phyloP scores from a whole-genome alignment of 2,888 invertebrate species.

The Nebria brevicollis region DNA sequence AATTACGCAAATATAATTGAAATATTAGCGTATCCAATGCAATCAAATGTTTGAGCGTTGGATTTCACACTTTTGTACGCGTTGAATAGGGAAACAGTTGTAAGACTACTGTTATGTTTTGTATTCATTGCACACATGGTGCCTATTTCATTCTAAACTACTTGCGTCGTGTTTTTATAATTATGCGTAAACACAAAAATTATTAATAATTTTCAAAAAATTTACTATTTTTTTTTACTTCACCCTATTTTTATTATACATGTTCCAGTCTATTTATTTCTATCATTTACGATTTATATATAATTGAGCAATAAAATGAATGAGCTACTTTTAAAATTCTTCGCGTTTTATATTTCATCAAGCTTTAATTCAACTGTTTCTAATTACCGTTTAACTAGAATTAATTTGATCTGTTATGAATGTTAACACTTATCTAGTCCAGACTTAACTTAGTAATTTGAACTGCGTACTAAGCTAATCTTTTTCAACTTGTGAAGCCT shows the following conservation, averaged over 20 bases:
- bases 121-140: constrained; percentile 35
- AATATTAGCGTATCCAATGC: background rate
- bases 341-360: too few species aligned
- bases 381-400: background rate
- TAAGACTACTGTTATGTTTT: constrained; percentile 27
- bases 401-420: background rate
- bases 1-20: background rate
- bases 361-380: background rate
- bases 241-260: too few species aligned
- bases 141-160: constrained; percentile 19
- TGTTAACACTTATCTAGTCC: background rate
- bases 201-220: too few species aligned
- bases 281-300: too few species aligned
- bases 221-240: too few species aligned
- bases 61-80: background rate
- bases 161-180: background rate
- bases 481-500: too few species aligned
- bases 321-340: too few species aligned
- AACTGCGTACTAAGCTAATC: background rate
- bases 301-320: too few species aligned
- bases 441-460: background rate
- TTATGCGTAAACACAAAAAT: background rate
- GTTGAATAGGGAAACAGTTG: background rate
- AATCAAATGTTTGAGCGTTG: background rate
- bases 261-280: too few species aligned